Conservation (phyloP, 1,140 invertebrate species). For the Diachasmimorpha longicaudata region DNA sequence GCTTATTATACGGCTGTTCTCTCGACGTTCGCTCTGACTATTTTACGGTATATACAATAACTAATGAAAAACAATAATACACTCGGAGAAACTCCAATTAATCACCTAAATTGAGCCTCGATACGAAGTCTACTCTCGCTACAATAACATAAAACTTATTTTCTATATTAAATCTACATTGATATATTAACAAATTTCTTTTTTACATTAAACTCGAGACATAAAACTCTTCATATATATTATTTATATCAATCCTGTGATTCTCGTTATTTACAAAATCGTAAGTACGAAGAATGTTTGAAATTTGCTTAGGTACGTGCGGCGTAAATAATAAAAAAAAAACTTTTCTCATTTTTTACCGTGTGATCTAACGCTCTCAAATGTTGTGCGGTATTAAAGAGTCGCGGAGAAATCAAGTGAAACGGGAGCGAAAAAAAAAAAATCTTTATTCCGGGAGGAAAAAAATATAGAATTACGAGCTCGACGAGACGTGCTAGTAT, state of each 20-base stretch:
- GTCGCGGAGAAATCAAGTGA: constrained; percentile 13
- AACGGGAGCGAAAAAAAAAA: constrained; percentile 18
- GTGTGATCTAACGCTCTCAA: not conserved
- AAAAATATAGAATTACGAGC: not conserved
- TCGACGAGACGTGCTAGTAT: constrained; percentile 18
- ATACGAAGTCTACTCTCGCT: constrained; percentile 47
- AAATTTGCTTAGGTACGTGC: constrained; percentile 10
- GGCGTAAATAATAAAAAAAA: not conserved
- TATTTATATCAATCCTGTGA: not conserved
- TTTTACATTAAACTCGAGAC: not conserved
- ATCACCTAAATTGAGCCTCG: constrained; percentile 58
- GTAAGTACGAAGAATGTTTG: not conserved
- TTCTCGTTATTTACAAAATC: constrained; percentile 13
- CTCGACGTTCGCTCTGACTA: no score
- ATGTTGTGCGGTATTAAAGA: not conserved
- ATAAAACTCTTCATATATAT: constrained; percentile 5
- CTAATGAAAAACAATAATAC: not conserved
- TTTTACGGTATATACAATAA: not conserved
- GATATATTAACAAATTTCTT: not conserved
- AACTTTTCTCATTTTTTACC: not conserved
- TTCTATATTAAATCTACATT: not conserved
- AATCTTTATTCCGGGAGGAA: not conserved
- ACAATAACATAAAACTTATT: constrained; percentile 23
- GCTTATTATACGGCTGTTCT: no score
- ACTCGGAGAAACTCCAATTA: constrained; percentile 29